Evolutionary conservation across 2,797 vertebrate species (phyloP), one percentile per base, ranked within the genome.

Genomic region (Sebastes minor): DNA sequence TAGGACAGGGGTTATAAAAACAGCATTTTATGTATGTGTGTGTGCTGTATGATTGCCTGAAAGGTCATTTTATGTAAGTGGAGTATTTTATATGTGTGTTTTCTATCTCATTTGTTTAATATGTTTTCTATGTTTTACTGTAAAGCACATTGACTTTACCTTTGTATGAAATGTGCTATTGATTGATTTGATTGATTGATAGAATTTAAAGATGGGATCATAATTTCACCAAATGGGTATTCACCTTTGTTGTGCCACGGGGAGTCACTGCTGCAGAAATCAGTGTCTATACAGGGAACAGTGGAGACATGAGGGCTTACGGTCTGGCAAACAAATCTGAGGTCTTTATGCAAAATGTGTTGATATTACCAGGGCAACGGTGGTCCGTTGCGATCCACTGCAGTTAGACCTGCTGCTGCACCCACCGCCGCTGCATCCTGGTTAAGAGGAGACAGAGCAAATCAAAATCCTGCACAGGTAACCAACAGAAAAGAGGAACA

Each of bases 301-400:
- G 76, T 85, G 65, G 68, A 55, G 65, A 81, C 56, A 11, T 25
- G 46, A 72, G 60, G 67, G 71, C 76, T 76, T 90, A 82, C 89
- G 71, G 89, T 92, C 81, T 89, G 82, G 91, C 94, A 96, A 96
- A 96, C 95, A 96, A 96, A 96, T 96, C 95, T 93, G 94, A 93
- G 89, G 93, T 87, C 82, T 84, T 72, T 91, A 96, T 96, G 95
- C 95, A 96, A 96, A 96, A 94, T 8, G 4, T 93, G 88, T 91
- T 92, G 91, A 72, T 86, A 86, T 85, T 91, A 79, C 86, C 85
- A 71, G 33, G 74, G 82, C 80, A 91, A 87, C 83, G 35, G 88
- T 38, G 89, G 91, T 82, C 86, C 25, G 68, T 79, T 81, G 80
- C 63, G 22, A 82, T 82, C 75, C 61, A 65, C 65, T 74, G 95